Evolutionary conservation across 2,888 invertebrate genomes (phyloP).

Genomic region (Eilema depressum): DNA sequence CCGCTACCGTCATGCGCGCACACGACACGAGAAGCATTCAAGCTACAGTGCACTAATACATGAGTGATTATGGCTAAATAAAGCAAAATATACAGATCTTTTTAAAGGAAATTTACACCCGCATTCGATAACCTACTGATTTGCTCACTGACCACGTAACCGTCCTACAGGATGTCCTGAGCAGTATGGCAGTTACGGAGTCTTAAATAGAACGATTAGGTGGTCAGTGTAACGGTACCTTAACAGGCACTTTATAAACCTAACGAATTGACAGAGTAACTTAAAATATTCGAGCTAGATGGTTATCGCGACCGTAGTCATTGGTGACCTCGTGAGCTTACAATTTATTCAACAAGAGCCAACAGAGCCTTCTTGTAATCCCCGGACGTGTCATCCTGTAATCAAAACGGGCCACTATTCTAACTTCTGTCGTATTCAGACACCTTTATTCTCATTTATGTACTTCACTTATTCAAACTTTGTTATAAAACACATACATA

Average conservation of each 20-base stretch:
- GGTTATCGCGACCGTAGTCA: conserved; percentile 63
- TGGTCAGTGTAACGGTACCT: conserved; percentile 50
- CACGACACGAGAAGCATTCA: conserved; percentile 69
- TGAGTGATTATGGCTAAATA: conserved; percentile 67
- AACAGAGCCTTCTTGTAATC: conserved; percentile 97
- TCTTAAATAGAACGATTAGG: conserved; percentile 20
- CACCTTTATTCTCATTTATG: conserved; percentile 35
- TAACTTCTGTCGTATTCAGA: conserved; percentile 56
- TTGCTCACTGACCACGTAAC: conserved; percentile 58
- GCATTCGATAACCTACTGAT: conserved; percentile 58
- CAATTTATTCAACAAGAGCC: conserved; percentile 91
- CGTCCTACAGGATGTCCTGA: conserved; percentile 26
- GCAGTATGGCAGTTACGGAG: conserved; percentile 13
- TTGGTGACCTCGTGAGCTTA: conserved; percentile 57
- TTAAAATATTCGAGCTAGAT: conserved; percentile 74
- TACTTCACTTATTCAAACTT: conserved; percentile 30
- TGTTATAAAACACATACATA: conserved; percentile 41
- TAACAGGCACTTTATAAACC: conserved; percentile 63
- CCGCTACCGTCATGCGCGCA: conserved; percentile 73
- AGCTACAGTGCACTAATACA: conserved; percentile 80
- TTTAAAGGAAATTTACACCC: conserved; percentile 71
- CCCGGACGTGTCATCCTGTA: conserved; percentile 96
- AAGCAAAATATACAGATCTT: conserved; percentile 86
- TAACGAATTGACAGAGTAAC: conserved; percentile 80
- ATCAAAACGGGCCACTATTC: conserved; percentile 79